Percentiles rank a stretch among this genome's conserved stretches.
Conservation (phyloP, 2,113 vertebrate species). For the Lethenteron camtschaticum region DNA sequence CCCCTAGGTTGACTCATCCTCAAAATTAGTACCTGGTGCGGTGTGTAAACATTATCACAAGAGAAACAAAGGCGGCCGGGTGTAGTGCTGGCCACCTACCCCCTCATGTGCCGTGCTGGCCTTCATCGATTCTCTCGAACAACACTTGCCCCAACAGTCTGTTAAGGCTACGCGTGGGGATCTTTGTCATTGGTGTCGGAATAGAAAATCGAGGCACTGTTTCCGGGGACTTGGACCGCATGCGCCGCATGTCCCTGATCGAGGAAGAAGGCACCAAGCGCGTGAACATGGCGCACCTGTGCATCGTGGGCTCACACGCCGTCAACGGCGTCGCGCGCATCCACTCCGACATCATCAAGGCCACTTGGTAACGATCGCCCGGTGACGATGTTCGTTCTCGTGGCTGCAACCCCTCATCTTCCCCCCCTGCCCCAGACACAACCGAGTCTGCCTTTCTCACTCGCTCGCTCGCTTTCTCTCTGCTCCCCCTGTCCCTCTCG, state of each 20-base stretch:
- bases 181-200: too few relatives aligned
- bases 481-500: conserved; percentile 5
- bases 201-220: conserved; percentile 32
- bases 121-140: too few relatives aligned
- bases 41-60: too few relatives aligned
- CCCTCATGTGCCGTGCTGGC: too few relatives aligned
- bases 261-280: conserved; percentile 52
- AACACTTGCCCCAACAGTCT: too few relatives aligned
- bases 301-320: conserved; percentile 43
- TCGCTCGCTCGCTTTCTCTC: not conserved
- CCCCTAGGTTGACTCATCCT: too few relatives aligned
- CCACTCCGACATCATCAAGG: conserved; percentile 47
- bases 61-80: too few relatives aligned
- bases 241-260: conserved; percentile 49
- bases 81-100: too few relatives aligned
- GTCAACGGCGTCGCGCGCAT: conserved; percentile 50
- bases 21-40: too few relatives aligned
- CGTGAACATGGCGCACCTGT: conserved; percentile 63
- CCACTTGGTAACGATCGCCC: conserved; percentile 14
- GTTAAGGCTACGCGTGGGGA: too few relatives aligned
- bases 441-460: too few relatives aligned
- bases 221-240: conserved; percentile 32
- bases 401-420: not conserved
- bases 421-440: too few relatives aligned
- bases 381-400: not conserved